Conservation (phyloP, 2,113 vertebrate genomes). For the Ia io region DNA sequence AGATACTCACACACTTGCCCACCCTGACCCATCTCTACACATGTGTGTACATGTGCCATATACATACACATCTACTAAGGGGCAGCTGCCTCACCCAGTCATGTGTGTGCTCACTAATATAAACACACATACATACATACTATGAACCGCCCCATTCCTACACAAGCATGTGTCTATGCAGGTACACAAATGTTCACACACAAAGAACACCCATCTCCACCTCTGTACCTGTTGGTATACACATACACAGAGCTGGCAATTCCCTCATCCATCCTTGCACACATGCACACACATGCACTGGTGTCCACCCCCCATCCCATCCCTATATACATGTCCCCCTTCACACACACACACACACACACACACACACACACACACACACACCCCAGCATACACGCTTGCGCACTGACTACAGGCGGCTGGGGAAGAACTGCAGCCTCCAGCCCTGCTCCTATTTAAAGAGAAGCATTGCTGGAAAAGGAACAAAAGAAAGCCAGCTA, state of each 20-base stretch:
- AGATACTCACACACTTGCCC: not conserved
- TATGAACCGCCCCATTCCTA: not conserved
- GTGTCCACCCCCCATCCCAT: not conserved
- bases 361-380: not conserved
- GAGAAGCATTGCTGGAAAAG: constrained; percentile 83
- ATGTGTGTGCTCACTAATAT: not conserved
- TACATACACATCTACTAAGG: not conserved
- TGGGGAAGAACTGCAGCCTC: constrained; percentile 69
- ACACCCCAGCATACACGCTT: not conserved
- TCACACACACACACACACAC: not conserved
- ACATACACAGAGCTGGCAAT: not conserved
- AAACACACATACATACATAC: not conserved
- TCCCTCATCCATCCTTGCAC: not conserved
- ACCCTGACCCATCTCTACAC: not conserved
- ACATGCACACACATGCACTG: not conserved
- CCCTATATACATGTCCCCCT: not conserved
- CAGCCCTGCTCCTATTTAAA: constrained; percentile 81
- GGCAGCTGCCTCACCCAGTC: not conserved
- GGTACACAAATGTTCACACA: not conserved
- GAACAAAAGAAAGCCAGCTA: constrained; percentile 84
- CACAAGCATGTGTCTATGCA: not conserved
- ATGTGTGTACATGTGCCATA: no score
- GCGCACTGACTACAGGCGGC: constrained; percentile 17
- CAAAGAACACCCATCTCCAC: not conserved
- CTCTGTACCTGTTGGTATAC: not conserved